Conservation (phyloP, 2,113 vertebrate genomes). For the Trematomus loennbergii region DNA sequence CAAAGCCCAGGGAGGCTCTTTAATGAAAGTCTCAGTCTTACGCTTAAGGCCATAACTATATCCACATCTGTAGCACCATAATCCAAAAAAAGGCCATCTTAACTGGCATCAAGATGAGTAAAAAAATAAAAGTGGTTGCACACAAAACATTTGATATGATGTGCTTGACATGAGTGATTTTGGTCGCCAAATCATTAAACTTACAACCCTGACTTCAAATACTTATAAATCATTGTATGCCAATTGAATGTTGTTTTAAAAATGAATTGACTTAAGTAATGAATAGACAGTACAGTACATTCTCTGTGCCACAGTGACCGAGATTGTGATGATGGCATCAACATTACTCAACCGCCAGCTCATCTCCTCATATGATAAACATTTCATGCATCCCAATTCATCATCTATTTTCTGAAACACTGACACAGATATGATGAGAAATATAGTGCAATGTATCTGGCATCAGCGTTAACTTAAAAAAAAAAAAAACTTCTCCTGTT, state of each 20-base stretch:
- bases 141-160: slow-evolving; percentile 18
- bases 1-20: slow-evolving; percentile 45
- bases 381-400: slow-evolving; percentile 48
- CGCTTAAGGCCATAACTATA: slow-evolving; percentile 59
- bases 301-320: background rate
- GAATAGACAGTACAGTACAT: background rate
- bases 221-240: background rate
- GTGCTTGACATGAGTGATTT: too few species aligned
- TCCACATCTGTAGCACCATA: slow-evolving; percentile 66
- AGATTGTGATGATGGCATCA: slow-evolving; percentile 17
- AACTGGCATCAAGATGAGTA: slow-evolving; percentile 38
- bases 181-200: slow-evolving; percentile 41
- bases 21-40: slow-evolving; percentile 54
- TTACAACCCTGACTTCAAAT: slow-evolving; percentile 19
- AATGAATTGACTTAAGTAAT: slow-evolving; percentile 7
- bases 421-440: slow-evolving; percentile 68
- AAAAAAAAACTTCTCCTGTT: slow-evolving; percentile 74
- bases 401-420: slow-evolving; percentile 70
- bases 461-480: slow-evolving; percentile 63
- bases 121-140: slow-evolving; percentile 19
- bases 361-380: slow-evolving; percentile 42
- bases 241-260: slow-evolving; percentile 22
- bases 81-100: slow-evolving; percentile 38
- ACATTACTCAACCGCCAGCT: slow-evolving; percentile 2
- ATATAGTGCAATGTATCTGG: slow-evolving; percentile 61